A percentile compares a stretch with the other conserved stretches of the same genome.
Conservation (phyloP, 2,888 invertebrate genomes). For the Meganola albula region DNA sequence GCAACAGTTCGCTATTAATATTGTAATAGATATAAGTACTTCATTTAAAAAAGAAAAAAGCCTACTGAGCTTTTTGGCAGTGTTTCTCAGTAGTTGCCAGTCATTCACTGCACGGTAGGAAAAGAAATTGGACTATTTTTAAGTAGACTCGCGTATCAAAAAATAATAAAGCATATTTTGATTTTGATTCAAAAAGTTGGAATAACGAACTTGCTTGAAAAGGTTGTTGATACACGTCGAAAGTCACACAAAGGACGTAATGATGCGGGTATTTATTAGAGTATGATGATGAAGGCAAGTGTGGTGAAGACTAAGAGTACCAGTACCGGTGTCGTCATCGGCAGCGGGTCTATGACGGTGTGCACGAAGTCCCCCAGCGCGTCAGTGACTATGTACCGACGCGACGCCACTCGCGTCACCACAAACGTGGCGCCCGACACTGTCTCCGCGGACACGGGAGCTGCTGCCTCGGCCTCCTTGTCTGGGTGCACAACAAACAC, state of each 20-base stretch:
- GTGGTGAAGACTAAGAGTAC: not conserved
- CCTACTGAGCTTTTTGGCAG: too few species aligned
- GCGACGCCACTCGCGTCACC: slow-evolving; percentile 54
- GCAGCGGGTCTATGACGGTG: slow-evolving; percentile 42
- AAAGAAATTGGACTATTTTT: too few species aligned
- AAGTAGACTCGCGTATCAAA: too few species aligned
- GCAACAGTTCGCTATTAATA: too few species aligned
- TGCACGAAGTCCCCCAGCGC: slow-evolving; percentile 42
- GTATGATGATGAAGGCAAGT: not conserved
- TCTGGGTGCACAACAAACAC: too few species aligned
- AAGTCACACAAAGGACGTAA: not conserved
- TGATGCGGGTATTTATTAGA: not conserved
- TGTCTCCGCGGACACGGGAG: slow-evolving; percentile 26
- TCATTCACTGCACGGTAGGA: too few species aligned
- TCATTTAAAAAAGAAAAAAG: too few species aligned
- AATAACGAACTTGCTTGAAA: too few species aligned
- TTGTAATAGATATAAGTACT: too few species aligned
- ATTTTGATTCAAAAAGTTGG: not conserved
- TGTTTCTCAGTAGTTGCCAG: too few species aligned
- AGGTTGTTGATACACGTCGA: too few species aligned
- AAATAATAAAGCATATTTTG: not conserved
- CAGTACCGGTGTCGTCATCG: not conserved
- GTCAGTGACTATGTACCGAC: slow-evolving; percentile 56
- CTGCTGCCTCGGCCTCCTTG: too few species aligned
- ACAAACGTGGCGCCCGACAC: slow-evolving; percentile 52